Conservation (phyloP, 1,140 invertebrate genomes). For the Drosophila ambigua region DNA sequence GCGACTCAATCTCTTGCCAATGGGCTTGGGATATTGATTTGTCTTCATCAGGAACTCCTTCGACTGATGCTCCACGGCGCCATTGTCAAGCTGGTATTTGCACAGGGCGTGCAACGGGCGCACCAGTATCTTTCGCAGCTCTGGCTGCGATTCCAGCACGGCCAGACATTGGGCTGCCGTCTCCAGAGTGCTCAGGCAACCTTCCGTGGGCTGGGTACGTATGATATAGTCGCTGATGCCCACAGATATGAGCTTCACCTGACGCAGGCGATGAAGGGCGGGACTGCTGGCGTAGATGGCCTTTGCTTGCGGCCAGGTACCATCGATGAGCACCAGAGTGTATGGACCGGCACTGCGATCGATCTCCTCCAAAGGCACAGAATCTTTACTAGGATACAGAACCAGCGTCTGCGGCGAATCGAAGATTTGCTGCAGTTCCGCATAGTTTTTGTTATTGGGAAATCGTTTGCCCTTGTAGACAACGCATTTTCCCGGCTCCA, state of each 20-base stretch:
- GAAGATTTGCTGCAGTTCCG: conserved; percentile 88
- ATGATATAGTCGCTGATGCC: conserved; percentile 94
- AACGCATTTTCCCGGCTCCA: conserved; percentile 90
- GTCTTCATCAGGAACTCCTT: conserved; percentile 95
- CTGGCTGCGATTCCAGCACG: conserved; percentile 89
- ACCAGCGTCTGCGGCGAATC: conserved; percentile 89
- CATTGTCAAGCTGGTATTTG: conserved; percentile 93
- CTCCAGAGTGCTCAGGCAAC: conserved; percentile 95
- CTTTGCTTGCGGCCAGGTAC: conserved; percentile 97
- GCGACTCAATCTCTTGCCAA: conserved; percentile 90
- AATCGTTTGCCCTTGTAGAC: conserved; percentile 94
- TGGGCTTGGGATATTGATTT: conserved; percentile 92
- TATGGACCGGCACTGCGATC: conserved; percentile 85
- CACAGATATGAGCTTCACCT: conserved; percentile 90
- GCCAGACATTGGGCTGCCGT: conserved; percentile 92
- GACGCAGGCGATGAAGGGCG: conserved; percentile 87
- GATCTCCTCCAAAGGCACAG: conserved; percentile 85
- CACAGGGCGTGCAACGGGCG: conserved; percentile 93
- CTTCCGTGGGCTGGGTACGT: conserved; percentile 95
- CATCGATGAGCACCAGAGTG: conserved; percentile 95
- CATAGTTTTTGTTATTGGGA: conserved; percentile 87
- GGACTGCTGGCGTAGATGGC: conserved; percentile 91
- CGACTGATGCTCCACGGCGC: conserved; percentile 96
- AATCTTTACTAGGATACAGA: conserved; percentile 91
- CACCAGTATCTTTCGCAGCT: conserved; percentile 88